A percentile compares a stretch with the other conserved stretches of the same genome.
Conservation (phyloP, 2,888 invertebrate species). For the Eilema griseolum region DNA sequence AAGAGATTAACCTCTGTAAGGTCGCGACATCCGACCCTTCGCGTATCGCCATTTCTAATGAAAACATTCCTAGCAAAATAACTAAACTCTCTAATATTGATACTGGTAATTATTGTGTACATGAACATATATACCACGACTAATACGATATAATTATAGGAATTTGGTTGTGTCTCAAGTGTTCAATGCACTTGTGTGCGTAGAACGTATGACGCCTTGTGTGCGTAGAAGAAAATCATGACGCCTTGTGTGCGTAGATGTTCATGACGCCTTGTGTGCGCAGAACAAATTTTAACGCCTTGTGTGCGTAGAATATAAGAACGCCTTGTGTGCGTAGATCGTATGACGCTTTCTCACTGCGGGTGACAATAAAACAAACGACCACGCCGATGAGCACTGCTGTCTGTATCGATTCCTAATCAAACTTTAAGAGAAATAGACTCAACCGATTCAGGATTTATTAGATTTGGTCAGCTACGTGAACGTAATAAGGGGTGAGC, state of each 20-base stretch:
- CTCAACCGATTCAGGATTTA: conserved; percentile 28
- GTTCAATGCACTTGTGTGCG: conserved; percentile 15
- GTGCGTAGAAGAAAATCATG: no score
- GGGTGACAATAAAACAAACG: conserved; percentile 50
- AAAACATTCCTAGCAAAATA: conserved; percentile 39
- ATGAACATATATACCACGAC: conserved; percentile 10
- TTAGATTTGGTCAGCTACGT: conserved; percentile 26
- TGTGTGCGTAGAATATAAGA: no score
- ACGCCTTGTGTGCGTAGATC: no score
- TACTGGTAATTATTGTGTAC: conserved; percentile 23
- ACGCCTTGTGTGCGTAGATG: no score
- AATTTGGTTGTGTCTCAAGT: conserved; percentile 13
- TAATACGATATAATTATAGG: conserved; percentile 9
- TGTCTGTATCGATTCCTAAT: conserved; percentile 53
- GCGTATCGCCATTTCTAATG: conserved; percentile 50
- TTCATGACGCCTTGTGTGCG: no score
- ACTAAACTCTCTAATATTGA: conserved; percentile 25
- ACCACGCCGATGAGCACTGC: conserved; percentile 32
- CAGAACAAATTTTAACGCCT: no score
- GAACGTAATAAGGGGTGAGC: background rate
- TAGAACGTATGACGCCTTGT: no score
- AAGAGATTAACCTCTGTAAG: conserved; percentile 64
- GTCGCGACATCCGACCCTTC: conserved; percentile 56
- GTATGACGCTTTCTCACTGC: conserved; percentile 36
- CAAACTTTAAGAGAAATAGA: conserved; percentile 39